Percentiles rank a stretch among this genome's conserved stretches.
These are phyloP conservation scores for Aplidium turbinatum DNA, from an alignment of 23 tunicate species.

Conservation along the genomic window DNA sequence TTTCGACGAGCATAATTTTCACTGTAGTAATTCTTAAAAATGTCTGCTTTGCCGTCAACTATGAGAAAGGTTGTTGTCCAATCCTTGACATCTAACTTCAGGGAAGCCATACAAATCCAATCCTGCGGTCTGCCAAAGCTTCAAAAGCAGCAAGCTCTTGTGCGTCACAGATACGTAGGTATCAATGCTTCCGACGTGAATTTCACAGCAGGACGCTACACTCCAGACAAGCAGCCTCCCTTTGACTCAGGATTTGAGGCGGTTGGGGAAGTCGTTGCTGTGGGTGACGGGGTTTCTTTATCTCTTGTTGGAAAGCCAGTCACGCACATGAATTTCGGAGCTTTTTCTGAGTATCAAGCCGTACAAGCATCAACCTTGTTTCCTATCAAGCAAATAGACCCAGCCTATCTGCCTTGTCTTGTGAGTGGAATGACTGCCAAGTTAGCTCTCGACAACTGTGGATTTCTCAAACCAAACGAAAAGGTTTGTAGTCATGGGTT, in stretches of 20 bases:
- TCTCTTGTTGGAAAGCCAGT: conserved; percentile 66
- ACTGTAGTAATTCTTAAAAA: neutral
- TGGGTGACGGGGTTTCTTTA: conserved; percentile 52
- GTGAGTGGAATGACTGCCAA: conserved; percentile 98
- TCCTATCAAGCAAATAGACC: conserved; percentile 44
- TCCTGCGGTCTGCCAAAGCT: conserved; percentile 47
- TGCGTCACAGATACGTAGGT: conserved; percentile 76
- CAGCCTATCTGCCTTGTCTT: conserved; percentile 74
- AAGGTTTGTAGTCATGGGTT: too few species aligned
- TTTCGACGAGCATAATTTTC: neutral
- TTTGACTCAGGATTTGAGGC: conserved; percentile 98
- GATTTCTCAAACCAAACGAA: conserved; percentile 56
- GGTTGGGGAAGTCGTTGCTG: conserved; percentile 89
- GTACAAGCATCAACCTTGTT: conserved; percentile 39
- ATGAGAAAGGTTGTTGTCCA: conserved; percentile 75
- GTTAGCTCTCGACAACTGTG: conserved; percentile 62
- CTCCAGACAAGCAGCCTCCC: conserved; percentile 71
- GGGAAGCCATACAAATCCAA: conserved; percentile 80
- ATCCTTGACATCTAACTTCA: conserved; percentile 56
- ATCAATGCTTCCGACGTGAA: conserved; percentile 95
- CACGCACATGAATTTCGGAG: conserved; percentile 81
- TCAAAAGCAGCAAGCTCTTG: conserved; percentile 42
- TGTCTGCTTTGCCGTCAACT: conserved; percentile 50
- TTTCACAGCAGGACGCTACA: conserved; percentile 85
- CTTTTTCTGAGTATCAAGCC: conserved; percentile 87